Percentiles rank a stretch among this genome's conserved stretches.
Conservation (phyloP, 2,888 invertebrate genomes). For the Flexamia atlantica region DNA sequence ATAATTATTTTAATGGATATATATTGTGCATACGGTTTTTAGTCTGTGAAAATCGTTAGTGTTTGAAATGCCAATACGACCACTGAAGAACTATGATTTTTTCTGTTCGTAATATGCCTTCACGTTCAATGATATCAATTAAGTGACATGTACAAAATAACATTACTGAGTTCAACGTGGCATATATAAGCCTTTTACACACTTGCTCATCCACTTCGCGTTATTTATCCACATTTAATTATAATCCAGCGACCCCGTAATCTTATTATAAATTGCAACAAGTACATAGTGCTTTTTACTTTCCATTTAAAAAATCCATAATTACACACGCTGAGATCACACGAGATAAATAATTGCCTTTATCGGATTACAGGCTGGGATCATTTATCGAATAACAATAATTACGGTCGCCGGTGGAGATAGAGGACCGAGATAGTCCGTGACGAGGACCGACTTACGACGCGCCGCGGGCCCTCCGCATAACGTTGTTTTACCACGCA, state of each 20-base stretch:
- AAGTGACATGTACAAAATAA: too few relatives aligned
- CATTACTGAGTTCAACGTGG: too few relatives aligned
- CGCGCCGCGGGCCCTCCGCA: not conserved
- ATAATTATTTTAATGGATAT: too few relatives aligned
- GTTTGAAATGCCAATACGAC: too few relatives aligned
- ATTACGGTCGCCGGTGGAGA: not conserved
- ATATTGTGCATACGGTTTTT: too few relatives aligned
- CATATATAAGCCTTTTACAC: too few relatives aligned
- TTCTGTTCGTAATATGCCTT: too few relatives aligned
- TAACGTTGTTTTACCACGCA: conserved; percentile 37
- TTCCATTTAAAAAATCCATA: not conserved
- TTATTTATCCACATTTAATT: not conserved
- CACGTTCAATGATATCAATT: too few relatives aligned
- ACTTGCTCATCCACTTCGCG: too few relatives aligned
- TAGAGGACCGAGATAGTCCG: not conserved
- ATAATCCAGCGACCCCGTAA: not conserved
- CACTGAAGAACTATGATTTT: too few relatives aligned
- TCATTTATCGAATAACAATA: conserved; percentile 14
- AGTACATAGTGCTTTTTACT: not conserved
- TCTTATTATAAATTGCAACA: not conserved
- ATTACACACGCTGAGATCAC: not conserved
- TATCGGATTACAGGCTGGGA: not conserved
- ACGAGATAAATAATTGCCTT: not conserved
- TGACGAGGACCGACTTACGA: conserved; percentile 1
- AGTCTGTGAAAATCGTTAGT: too few relatives aligned